Conservation (phyloP, 2,888 invertebrate species). For the Folsomia candida region DNA sequence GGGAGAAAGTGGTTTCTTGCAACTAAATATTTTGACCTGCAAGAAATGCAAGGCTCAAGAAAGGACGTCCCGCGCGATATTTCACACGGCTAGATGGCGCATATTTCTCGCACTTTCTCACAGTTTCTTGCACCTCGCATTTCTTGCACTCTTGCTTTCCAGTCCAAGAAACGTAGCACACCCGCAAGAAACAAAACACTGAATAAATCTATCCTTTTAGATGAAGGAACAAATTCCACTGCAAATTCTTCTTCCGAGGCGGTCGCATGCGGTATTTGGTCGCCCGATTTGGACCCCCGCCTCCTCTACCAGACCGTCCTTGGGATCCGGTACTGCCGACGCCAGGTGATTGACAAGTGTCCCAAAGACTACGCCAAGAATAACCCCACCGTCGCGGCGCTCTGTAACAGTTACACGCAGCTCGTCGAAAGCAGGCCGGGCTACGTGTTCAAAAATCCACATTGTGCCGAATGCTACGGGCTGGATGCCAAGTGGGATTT, state of each 20-base stretch:
- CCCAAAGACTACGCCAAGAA: slow-evolving; percentile 21
- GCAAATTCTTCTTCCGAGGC: slow-evolving; percentile 1
- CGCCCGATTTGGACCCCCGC: background rate
- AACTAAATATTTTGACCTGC: no score
- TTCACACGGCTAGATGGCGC: no score
- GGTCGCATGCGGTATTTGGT: slow-evolving; percentile 11
- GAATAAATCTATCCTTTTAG: no score
- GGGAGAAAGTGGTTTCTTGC: no score
- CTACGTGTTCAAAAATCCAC: slow-evolving; percentile 52
- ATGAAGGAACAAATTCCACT: no score
- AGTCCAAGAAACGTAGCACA: no score
- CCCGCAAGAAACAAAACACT: no score
- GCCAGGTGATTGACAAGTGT: slow-evolving; percentile 26
- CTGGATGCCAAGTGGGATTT: background rate
- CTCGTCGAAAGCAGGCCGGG: slow-evolving; percentile 19
- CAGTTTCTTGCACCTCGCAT: no score
- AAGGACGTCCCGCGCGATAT: no score
- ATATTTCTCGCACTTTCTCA: no score
- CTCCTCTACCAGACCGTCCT: background rate
- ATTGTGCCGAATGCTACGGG: slow-evolving; percentile 51
- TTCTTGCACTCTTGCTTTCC: no score
- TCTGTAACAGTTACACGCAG: slow-evolving; percentile 47
- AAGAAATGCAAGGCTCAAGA: no score
- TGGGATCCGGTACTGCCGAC: slow-evolving; percentile 7
- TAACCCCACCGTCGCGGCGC: background rate